These are phyloP conservation scores for Plecotus auritus DNA, from an alignment of 2,113 vertebrate genomes.

Conservation along the genomic window DNA sequence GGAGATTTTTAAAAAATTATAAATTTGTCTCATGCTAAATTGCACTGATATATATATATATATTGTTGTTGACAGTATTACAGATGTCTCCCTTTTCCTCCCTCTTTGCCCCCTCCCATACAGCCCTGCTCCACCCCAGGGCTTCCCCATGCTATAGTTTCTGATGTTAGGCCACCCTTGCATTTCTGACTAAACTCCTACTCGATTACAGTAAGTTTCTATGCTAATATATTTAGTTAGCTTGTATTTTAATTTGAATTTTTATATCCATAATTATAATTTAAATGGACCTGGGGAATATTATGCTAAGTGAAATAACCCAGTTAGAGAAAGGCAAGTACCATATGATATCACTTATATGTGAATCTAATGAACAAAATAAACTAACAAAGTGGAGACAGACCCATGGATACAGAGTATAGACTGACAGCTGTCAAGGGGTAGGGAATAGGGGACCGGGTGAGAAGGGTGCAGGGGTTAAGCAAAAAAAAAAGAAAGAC, in stretches of 20 bases:
- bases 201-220: background rate
- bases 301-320: background rate
- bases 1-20: background rate
- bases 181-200: background rate
- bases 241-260: slow-evolving; percentile 23
- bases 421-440: too few relatives aligned
- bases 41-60: background rate
- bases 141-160: background rate
- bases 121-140: too few relatives aligned
- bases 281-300: background rate
- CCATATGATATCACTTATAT: background rate
- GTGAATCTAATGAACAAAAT: too few relatives aligned
- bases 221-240: background rate
- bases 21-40: background rate
- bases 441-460: too few relatives aligned
- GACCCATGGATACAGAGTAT: too few relatives aligned
- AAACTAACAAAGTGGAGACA: too few relatives aligned
- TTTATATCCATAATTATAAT: background rate
- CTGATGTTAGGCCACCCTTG: background rate
- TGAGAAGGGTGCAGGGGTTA: too few relatives aligned
- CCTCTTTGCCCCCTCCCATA: too few relatives aligned
- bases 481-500: too few relatives aligned
- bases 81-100: too few relatives aligned
- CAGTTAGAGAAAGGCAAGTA: background rate
- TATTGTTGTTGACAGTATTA: too few relatives aligned